Conservation (phyloP, 2,888 invertebrate genomes). For the Melanotus villosus region DNA sequence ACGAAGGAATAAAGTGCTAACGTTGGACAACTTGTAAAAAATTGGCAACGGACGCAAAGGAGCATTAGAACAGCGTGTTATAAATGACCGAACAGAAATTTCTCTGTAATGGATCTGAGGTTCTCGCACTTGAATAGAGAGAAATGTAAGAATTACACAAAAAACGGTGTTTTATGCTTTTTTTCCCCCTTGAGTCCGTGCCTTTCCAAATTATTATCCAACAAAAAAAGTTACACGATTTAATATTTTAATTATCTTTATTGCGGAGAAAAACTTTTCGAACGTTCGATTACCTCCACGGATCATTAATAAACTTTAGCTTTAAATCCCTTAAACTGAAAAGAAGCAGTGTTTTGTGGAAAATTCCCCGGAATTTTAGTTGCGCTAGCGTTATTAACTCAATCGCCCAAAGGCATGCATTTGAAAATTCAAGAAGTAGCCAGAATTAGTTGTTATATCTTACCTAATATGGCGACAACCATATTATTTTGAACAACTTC, state of each 20-base stretch:
- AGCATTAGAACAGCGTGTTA: background rate
- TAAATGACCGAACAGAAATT: background rate
- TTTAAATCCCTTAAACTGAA: too few species aligned
- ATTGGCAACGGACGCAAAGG: background rate
- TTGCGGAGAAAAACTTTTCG: too few species aligned
- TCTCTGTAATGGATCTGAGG: background rate
- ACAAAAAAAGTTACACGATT: too few species aligned
- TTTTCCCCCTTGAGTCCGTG: background rate
- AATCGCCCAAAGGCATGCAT: too few species aligned
- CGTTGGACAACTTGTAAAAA: constrained; percentile 1
- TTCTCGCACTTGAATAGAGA: background rate
- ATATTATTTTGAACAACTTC: constrained; percentile 96
- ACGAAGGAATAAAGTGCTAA: constrained; percentile 1
- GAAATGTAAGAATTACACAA: background rate
- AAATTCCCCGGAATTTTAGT: too few species aligned
- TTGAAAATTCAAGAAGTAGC: too few species aligned
- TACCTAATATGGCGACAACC: constrained; percentile 97
- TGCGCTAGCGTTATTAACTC: too few species aligned
- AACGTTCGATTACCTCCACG: too few species aligned
- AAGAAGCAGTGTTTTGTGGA: too few species aligned
- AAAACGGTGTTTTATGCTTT: background rate
- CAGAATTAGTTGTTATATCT: constrained; percentile 58
- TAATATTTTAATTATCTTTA: too few species aligned
- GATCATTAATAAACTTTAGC: too few species aligned
- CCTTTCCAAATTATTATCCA: too few species aligned